Base-by-base conservation (phyloP, 2,113 vertebrate genomes). In the Ancistrus triradiatus region DNA sequence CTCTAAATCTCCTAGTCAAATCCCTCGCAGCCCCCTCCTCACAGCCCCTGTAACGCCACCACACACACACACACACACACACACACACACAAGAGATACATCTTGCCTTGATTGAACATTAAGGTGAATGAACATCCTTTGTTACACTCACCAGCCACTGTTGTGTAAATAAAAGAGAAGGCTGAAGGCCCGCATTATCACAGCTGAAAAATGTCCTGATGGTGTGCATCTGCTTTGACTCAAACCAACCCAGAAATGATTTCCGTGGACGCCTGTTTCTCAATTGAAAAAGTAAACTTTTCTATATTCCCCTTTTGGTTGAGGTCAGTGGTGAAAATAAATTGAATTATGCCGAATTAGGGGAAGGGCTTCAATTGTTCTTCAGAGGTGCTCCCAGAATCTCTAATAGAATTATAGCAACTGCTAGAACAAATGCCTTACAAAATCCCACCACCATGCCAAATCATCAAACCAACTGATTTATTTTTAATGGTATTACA, bases 401-500 rank as follows among this genome's bases (percentile, higher is more conserved):
- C 78, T 76, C 75, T 86, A 86, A 88, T 89, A 84, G 85, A 86
- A 89, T 90, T 84, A 87, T 78, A 68, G 78, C 81, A 78, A 69
- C 77, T 81, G 72, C 83, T 74, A 80, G 71, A 77, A 70, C 82
- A 77, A 85, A 86, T 84, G 81, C 64, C 78, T 81, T 83, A 84
- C 81, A 85, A 81, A 84, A 74, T 74, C 79, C 71, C 76, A 69
- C 73, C 75, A 77, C 81, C 80, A 75, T 72, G 84, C 80, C 84
- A 87, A 87, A 89, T 87, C 84, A 86, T 85, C 81, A 80, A 84
- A 83, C 87, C 87, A 90, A 83, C 88, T 90, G 86, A 90, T 90
- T 88, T 90, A 85, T 85, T 85, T 88, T 87, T 90, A 89, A 90
- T 89, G 84, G 88, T 84, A 90, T 89, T 90, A 90, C 80, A 83